A percentile compares a stretch with the other conserved stretches of the same genome.
Conservation (phyloP, 2,888 invertebrate genomes). For the Iphiclides podalirius region DNA sequence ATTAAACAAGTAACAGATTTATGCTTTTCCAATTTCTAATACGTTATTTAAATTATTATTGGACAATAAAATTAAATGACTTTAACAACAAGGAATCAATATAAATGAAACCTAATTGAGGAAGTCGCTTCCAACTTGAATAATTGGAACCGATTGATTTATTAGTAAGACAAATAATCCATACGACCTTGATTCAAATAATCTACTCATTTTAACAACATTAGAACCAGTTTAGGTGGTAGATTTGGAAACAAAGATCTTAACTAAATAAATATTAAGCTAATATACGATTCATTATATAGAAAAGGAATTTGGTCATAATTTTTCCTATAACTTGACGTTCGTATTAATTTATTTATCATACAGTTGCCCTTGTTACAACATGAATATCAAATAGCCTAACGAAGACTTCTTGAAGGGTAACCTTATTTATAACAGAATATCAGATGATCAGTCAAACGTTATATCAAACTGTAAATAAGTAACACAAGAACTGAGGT, state of each 20-base stretch:
- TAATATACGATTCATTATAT: too few species aligned
- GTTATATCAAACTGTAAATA: constrained; percentile 14
- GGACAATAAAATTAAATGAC: constrained; percentile 1
- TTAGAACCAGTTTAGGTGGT: not conserved
- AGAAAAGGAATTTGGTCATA: too few species aligned
- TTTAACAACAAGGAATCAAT: constrained; percentile 3
- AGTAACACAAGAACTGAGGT: constrained; percentile 26
- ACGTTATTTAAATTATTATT: not conserved
- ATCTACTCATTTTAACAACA: too few species aligned
- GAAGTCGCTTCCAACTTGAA: constrained; percentile 4
- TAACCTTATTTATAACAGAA: constrained; percentile 34
- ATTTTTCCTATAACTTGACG: too few species aligned
- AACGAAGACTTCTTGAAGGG: constrained; percentile 35
- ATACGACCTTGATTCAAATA: not conserved
- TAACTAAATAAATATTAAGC: too few species aligned
- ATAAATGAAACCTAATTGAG: constrained; percentile 3
- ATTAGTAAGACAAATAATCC: constrained; percentile 5
- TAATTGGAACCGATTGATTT: not conserved
- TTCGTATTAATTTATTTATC: too few species aligned
- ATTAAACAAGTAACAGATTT: not conserved
- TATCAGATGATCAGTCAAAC: constrained; percentile 38
- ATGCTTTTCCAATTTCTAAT: not conserved
- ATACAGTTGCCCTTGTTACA: too few species aligned
- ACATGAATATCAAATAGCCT: too few species aligned
- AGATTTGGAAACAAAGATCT: too few species aligned